Evolutionary conservation across 2,888 invertebrate species (phyloP).

Genomic region (Synergus laeviventris): DNA sequence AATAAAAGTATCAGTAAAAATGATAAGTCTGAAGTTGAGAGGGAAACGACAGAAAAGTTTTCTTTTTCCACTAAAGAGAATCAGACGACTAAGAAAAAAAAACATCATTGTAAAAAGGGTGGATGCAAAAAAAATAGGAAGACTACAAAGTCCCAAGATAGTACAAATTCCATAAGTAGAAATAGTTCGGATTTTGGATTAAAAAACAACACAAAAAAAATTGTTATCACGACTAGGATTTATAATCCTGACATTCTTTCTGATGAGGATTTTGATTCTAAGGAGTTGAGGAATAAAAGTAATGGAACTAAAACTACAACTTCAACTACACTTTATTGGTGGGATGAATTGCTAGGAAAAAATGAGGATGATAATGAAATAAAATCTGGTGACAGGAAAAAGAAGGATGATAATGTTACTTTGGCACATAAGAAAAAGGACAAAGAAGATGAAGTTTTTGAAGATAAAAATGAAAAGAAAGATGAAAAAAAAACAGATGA

Average conservation of each 20-base stretch:
- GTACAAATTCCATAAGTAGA: not conserved
- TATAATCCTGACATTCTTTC: constrained; percentile 10
- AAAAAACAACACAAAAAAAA: not conserved
- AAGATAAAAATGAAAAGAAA: constrained; percentile 8
- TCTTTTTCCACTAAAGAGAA: not conserved
- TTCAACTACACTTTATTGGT: not conserved
- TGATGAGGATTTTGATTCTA: constrained; percentile 34
- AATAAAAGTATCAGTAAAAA: not conserved
- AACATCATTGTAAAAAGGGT: not conserved
- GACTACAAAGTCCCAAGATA: too few species aligned
- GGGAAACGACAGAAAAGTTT: not conserved
- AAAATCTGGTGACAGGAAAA: constrained; percentile 39
- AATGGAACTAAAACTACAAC: not conserved
- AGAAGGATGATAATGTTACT: constrained; percentile 8
- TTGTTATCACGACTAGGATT: not conserved
- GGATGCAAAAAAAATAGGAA: not conserved
- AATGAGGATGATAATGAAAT: constrained; percentile 40
- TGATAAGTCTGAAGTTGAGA: not conserved
- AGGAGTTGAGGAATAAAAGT: constrained; percentile 27
- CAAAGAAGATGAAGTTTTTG: not conserved
- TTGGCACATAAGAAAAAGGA: not conserved
- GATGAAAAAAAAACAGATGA: constrained; percentile 2
- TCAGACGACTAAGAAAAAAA: not conserved
- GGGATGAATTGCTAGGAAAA: not conserved
- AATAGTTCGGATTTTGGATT: not conserved